Evolutionary conservation across 2,888 invertebrate genomes (phyloP).

Genomic region (Gnatocerus cornutus): DNA sequence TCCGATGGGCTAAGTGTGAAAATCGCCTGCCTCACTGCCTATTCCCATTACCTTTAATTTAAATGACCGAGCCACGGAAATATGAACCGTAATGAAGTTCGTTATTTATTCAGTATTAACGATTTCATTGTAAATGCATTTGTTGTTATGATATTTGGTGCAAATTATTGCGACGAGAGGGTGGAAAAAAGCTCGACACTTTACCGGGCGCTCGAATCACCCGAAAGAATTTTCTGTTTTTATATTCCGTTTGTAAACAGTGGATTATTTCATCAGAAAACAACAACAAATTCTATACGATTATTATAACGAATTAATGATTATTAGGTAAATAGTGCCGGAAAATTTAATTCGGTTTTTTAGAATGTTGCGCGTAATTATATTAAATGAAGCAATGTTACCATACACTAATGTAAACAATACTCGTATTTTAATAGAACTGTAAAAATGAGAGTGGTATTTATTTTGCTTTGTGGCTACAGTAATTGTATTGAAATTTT

Average conservation of each 20-base stretch:
- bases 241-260: neutral
- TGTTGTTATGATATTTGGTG: constrained; percentile 19
- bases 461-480: neutral
- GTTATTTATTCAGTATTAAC: constrained; percentile 22
- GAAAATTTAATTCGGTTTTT: neutral
- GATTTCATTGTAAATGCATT: constrained; percentile 26
- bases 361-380: neutral
- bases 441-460: neutral
- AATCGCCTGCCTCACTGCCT: constrained; percentile 24
- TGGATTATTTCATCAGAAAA: neutral
- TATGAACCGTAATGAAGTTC: constrained; percentile 34
- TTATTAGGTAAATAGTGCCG: neutral
- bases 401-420: neutral
- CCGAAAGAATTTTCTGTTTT: neutral
- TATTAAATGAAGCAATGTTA: neutral
- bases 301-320: neutral
- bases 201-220: constrained; percentile 5
- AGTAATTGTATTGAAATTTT: neutral
- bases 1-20: constrained; percentile 29
- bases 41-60: constrained; percentile 26
- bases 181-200: neutral
- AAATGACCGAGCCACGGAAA: constrained; percentile 15
- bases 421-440: neutral
- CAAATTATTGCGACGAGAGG: neutral
- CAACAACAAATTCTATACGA: neutral